These are phyloP conservation scores for Psittacula cyanocephala DNA, from an alignment of 2,113 vertebrate species.

Conservation along the genomic window DNA sequence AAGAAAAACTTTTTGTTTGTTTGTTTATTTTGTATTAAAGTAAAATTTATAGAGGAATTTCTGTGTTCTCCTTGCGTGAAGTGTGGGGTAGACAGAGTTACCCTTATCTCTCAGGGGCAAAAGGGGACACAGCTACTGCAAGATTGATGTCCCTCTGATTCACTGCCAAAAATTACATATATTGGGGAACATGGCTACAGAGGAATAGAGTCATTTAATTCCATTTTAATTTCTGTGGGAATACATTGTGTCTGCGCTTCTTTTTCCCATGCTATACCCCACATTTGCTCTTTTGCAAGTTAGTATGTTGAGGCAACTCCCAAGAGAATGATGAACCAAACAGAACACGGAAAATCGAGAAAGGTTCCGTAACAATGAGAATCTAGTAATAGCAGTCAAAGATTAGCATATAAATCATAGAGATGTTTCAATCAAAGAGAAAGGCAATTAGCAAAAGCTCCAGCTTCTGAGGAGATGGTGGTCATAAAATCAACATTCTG, in stretches of 20 bases:
- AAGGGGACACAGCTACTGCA: background rate
- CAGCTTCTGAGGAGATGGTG: background rate
- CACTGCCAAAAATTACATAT: background rate
- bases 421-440: background rate
- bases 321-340: slow-evolving; percentile 13
- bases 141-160: background rate
- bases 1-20: background rate
- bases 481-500: background rate
- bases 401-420: background rate
- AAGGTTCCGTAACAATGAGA: background rate
- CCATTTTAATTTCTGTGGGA: background rate
- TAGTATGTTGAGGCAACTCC: background rate
- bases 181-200: background rate
- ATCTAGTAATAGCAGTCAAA: slow-evolving; percentile 50
- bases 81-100: background rate
- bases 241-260: background rate
- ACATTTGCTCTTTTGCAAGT: background rate
- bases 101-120: background rate
- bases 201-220: background rate
- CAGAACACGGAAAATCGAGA: background rate
- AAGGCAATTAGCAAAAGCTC: background rate
- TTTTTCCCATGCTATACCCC: background rate
- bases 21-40: background rate
- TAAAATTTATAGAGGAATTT: background rate
- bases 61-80: background rate